Base-by-base conservation (phyloP, 2,888 invertebrate genomes). In the Atethmia centrago region DNA sequence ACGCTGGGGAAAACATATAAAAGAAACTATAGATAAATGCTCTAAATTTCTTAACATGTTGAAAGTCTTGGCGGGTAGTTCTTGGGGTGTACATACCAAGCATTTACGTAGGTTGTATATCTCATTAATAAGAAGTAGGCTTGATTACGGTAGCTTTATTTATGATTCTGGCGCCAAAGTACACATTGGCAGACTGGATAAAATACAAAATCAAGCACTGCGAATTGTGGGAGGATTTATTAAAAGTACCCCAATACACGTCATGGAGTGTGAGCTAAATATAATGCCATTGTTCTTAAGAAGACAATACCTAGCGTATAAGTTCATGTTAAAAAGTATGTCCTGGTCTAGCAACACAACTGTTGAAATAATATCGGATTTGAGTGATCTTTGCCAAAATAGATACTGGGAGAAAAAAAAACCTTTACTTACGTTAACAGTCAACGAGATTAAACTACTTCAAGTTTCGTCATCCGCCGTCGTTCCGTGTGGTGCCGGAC, bases 171-270 rank as follows among this genome's bases (percentile, higher is more conserved):
- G 53, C 40, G 53, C 53, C 12, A 65, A 64, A 36, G 12, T 42
- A 40, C 53, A 65, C 25, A 14, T 64, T 31, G 8, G 19, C n/a
- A 64, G 51, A 51, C 12, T 51, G 31, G 64, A 64, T 36, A 64
- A 51, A 64, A 5, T 64, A 21, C 64, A 64, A 51, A 64, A 64
- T 49, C 62, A 62, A 47, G 62, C 62, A 10, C 62, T 62, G 21
- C 36, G 63, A 51, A n/a, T 51, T 9, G 53, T 65, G n/a, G 65
- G 65, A 40, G 53, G 65, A 7, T 65, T 65, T 16, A 40, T 53
- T 36, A 64, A 64, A 64, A 64, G 51, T n/a, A 14, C 58, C 21
- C 64, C 49, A 64, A 49, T 51, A 7, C 49, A 51, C 21, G 49
- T 49, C 12, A 51, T 49, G 49, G 49, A 49, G 4, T 36, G 36